These are phyloP conservation scores for Lycaena phlaeas DNA, from an alignment of 2,888 invertebrate species.

Conservation along the genomic window DNA sequence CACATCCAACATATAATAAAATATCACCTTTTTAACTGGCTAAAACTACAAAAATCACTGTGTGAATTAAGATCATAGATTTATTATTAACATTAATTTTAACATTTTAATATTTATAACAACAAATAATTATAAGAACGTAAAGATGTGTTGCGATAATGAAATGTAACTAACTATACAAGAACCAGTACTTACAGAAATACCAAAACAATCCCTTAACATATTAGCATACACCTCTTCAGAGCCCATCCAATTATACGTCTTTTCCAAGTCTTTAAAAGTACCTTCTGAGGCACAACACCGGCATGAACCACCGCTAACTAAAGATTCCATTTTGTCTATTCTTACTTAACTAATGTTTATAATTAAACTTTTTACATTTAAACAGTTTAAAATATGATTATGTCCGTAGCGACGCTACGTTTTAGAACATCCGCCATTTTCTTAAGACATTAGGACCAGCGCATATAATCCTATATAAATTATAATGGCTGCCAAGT, in stretches of 20 bases:
- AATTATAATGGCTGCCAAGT: too few species aligned
- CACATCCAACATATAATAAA: too few species aligned
- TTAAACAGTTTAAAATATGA: conserved; percentile 2
- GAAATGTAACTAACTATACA: neutral
- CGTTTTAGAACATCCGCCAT: conserved; percentile 39
- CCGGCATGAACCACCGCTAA: conserved; percentile 49
- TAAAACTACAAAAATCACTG: too few species aligned
- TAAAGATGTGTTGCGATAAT: neutral
- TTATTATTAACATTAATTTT: too few species aligned
- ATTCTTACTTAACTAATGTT: conserved; percentile 28
- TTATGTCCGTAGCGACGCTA: conserved; percentile 27
- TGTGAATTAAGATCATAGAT: too few species aligned
- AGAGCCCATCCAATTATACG: conserved; percentile 60
- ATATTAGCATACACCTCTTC: conserved; percentile 58
- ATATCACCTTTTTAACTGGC: too few species aligned
- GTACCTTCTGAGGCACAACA: conserved; percentile 61
- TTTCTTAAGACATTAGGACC: conserved; percentile 29
- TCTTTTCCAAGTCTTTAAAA: conserved; percentile 49
- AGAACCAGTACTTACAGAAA: conserved; percentile 37
- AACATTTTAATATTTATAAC: too few species aligned
- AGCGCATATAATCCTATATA: too few species aligned
- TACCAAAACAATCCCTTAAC: conserved; percentile 57
- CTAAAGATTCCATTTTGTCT: conserved; percentile 40
- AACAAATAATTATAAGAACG: neutral
- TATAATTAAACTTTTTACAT: conserved; percentile 22